Base-by-base conservation (phyloP, 2,888 invertebrate genomes). In the Dryobotodes eremita region DNA sequence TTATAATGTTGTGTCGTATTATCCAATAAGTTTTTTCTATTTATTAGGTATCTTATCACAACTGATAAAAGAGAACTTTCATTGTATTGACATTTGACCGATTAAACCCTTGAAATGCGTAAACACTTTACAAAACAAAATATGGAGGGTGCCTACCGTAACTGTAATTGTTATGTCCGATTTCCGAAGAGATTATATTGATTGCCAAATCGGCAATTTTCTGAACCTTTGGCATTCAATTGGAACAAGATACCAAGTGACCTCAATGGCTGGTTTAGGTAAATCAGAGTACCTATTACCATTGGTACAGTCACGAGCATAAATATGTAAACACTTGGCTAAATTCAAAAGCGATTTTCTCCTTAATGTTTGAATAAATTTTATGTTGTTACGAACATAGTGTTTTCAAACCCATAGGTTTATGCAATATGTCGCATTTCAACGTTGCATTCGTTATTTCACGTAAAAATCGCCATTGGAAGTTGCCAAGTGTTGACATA, bases 41-140 rank as follows among this genome's bases (percentile, higher is more conserved):
- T 59, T 23, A 64, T 71, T 57, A 11, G 7, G 2, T 50, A 61
- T 36, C 36, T 80, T 70, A 85, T 85, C 86, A 31, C 71, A 53
- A 65, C 13, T 48, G 46, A 75, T 81, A 70, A 20, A 15, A 17
- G 4, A 61, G 64, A 82, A 61, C 48, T 50, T 70, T 61, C 50
- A 42, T 46, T 74, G 36, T 20, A 55, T 71, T 81, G 36, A 65
- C 31, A 50, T 55, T 68, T 57, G 79, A 83, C 57, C 42, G 84
- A 80, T 82, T 71, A 64, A 31, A 53, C 13, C 6, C 17, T 31
- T 17, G 50, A 23, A 31, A 8, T 55, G 2, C 31, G 23, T 69
- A 6, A 31, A n/a, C 7, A 74, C 2, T 17, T 17, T 26, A 31
- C 26, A 36, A 42, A 42, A 2, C 6, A 26, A 23, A n/a, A 23